Evolutionary conservation across 1,140 invertebrate genomes (phyloP), one percentile per base, ranked within the genome.

Genomic region (Eriosoma lanigerum): DNA sequence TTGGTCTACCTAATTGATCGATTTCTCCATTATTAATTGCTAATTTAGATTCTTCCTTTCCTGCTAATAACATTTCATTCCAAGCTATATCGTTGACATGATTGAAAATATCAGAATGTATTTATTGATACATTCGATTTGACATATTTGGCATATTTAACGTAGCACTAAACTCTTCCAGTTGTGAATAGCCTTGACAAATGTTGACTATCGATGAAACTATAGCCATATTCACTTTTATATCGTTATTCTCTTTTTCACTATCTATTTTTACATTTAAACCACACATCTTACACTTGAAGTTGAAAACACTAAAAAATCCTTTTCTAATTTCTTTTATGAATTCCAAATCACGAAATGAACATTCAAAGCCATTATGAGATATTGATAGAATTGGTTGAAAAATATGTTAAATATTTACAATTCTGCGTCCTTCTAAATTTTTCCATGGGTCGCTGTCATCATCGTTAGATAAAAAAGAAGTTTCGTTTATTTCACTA

Each of bases 101-200:
- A 62, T 62, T 32, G 10, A 62, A 62, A 29, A 62, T 32, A 32
- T 62, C 17, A 0, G 60, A 19, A 62, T 38, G 60, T 17, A 9
- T 32, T 62, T 62, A 15, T 62, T 62, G 29, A 17, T 62, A 62
- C 60, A 62, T 62, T n/a, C 60, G 15, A 38, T 62, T 62, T 32
- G 19, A 64, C 29, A 64, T 64, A 38, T 38, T 38, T 3, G 62
- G 62, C 32, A 64, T 64, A 38, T 38, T 64, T 10, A 64, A 64
- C 0, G 19, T 44, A 12, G 62, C 32, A n/a, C 19, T 12, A 1
- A 64, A 44, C 19, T 64, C 32, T 38, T 64, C 32, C 15, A 64
- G 62, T 64, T 64, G 62, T 38, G 19, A 19, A 38, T 64, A 64
- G 2, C 62, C 62, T 64, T 44, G 29, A 17, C 32, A 8, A 44